Evolutionary conservation across 2,888 invertebrate species (phyloP).

Genomic region (Balanococcus diminutus): DNA sequence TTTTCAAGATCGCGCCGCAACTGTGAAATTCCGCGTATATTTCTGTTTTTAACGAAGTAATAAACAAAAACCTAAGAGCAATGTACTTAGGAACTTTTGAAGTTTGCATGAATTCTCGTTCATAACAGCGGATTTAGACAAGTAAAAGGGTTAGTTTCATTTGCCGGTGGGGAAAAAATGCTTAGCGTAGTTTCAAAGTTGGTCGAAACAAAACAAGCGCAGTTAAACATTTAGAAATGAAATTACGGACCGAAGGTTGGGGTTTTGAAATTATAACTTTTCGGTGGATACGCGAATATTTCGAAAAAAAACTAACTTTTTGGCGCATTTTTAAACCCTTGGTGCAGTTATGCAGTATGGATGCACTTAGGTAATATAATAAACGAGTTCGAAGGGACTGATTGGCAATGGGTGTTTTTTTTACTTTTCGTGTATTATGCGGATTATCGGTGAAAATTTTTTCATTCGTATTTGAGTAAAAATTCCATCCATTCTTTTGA

Average conservation of each 20-base stretch:
- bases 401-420: no score
- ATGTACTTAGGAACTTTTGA: slow-evolving; percentile 13
- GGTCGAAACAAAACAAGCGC: slow-evolving; percentile 20
- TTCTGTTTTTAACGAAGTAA: slow-evolving; percentile 24
- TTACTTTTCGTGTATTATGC: background rate
- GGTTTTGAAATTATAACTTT: slow-evolving; percentile 8
- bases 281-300: background rate
- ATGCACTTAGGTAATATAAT: background rate
- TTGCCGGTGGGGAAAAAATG: slow-evolving; percentile 25
- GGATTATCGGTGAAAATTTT: background rate
- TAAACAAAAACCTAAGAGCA: slow-evolving; percentile 24
- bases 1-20: slow-evolving; percentile 12
- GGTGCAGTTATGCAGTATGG: background rate
- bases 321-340: background rate
- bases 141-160: background rate
- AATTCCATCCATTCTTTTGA: slow-evolving; percentile 18
- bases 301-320: background rate
- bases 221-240: slow-evolving; percentile 15
- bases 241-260: background rate
- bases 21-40: slow-evolving; percentile 24
- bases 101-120: background rate
- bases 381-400: no score
- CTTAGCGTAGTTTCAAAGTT: slow-evolving; percentile 7
- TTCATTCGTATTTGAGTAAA: background rate
- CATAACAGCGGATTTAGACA: background rate